Evolutionary conservation across 2,113 vertebrate genomes (phyloP).

Genomic region (rabbit (Oryctolagus cuniculus)): mOryCun1.1 NC_091450.1:38253001-38253500

Average conservation of each 20-base stretch:
- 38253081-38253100: neutral
- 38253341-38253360: neutral
- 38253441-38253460: slow-evolving; percentile 45
- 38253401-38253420: neutral
- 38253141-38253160: too few species aligned
- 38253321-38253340: neutral
- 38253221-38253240: neutral
- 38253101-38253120: neutral
- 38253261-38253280: neutral
- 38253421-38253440: neutral
- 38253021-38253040: neutral
- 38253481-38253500: neutral
- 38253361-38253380: neutral
- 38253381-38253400: neutral
- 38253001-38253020: neutral
- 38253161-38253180: too few species aligned
- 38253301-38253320: neutral
- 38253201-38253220: neutral
- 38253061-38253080: accelerated
- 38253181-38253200: too few species aligned
- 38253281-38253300: neutral
- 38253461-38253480: slow-evolving; percentile 13
- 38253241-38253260: too few species aligned
- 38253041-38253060: neutral
- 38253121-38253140: neutral